Conservation (phyloP, 2,113 vertebrate genomes). For the Sigmodon hispidus region DNA sequence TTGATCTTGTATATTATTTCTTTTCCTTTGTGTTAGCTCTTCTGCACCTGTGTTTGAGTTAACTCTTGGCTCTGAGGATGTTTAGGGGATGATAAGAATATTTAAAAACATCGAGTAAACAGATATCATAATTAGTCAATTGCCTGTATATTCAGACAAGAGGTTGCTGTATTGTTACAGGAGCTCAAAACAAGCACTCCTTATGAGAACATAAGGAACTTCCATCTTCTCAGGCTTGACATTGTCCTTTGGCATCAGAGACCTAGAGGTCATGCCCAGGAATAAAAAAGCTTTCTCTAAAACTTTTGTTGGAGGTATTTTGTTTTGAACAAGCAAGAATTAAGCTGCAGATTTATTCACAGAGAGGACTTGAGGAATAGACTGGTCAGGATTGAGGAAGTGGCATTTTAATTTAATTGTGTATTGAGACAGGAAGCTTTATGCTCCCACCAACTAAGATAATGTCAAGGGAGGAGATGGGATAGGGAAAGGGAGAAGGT, state of each 20-base stretch:
- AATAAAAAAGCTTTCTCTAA: constrained; percentile 72
- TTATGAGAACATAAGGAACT: constrained; percentile 68
- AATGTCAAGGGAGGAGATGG: constrained; percentile 44
- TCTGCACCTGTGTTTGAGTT: constrained; percentile 82
- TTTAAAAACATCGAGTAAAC: constrained; percentile 78
- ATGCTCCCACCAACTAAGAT: constrained; percentile 26
- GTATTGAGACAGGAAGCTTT: constrained; percentile 23
- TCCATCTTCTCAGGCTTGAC: constrained; percentile 69
- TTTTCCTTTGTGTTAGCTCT: constrained; percentile 73
- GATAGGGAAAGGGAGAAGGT: constrained; percentile 6
- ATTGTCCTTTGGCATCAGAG: constrained; percentile 63
- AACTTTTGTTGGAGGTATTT: constrained; percentile 73
- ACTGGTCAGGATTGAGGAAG: constrained; percentile 54
- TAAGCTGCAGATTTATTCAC: constrained; percentile 68
- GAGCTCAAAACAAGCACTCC: constrained; percentile 63
- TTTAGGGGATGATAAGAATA: constrained; percentile 74
- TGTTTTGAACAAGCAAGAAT: constrained; percentile 71
- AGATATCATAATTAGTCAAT: constrained; percentile 79
- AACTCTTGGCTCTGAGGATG: constrained; percentile 76
- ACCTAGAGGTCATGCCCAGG: constrained; percentile 38
- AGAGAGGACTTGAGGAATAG: constrained; percentile 53
- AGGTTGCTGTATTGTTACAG: constrained; percentile 62
- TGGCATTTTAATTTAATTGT: constrained; percentile 63
- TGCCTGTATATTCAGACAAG: constrained; percentile 57
- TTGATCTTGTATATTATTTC: constrained; percentile 83